phyloP scores from a whole-genome alignment of 35 echinoderm and acorn worm genomes.

The Ptychodera flava region DNA sequence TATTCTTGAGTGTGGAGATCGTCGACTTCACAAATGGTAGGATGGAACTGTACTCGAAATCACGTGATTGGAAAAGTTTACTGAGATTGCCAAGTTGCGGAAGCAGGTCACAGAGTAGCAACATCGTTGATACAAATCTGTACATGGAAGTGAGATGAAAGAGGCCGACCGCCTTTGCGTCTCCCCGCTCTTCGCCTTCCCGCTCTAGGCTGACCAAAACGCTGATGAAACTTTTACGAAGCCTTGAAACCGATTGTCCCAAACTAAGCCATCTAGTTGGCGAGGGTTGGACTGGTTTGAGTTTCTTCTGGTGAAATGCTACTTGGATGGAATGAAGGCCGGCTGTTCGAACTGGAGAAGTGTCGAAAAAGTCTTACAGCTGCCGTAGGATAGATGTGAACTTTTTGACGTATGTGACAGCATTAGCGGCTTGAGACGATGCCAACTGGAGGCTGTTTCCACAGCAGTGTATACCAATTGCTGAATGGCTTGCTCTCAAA shows the following conservation, averaged over 20 bases:
- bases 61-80: conserved; percentile 20
- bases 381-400: not conserved
- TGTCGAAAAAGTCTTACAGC: conserved; percentile 11
- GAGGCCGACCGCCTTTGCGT: conserved; percentile 4
- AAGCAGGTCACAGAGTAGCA: not conserved
- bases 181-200: conserved; percentile 2
- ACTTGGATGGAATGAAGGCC: conserved; percentile 1
- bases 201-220: not conserved
- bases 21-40: conserved; percentile 4
- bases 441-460: not conserved
- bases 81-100: not conserved
- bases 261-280: not conserved
- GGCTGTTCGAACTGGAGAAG: not conserved
- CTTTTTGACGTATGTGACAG: not conserved
- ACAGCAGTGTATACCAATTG: not conserved
- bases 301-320: not conserved
- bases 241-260: not conserved
- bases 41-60: not conserved
- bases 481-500: not conserved
- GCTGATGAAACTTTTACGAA: not conserved
- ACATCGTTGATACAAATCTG: not conserved
- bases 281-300: conserved; percentile 7
- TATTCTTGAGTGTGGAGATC: conserved; percentile 26
- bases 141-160: not conserved
- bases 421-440: not conserved